phyloP scores from a whole-genome alignment of 2,113 vertebrate species.

The Channa argus region DNA sequence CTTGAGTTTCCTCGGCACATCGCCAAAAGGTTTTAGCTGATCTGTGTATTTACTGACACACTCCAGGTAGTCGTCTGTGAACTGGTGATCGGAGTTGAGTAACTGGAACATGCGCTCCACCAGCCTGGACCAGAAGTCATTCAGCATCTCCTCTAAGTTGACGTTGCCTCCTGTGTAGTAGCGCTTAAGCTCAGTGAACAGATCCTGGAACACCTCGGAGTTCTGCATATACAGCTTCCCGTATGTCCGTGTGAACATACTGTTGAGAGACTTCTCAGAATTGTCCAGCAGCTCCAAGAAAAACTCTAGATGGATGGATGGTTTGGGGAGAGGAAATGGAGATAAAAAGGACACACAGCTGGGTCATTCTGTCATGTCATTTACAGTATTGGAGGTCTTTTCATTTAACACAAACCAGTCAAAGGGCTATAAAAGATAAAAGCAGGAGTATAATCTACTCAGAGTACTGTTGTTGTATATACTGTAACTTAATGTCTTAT shows the following conservation, averaged over 20 bases:
- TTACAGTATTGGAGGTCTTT: conserved; percentile 11
- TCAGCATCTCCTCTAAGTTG: conserved; percentile 96
- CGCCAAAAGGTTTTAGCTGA: conserved; percentile 95
- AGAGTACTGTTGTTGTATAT: not conserved
- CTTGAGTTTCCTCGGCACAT: conserved; percentile 93
- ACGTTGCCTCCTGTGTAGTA: conserved; percentile 97
- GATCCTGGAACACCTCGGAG: conserved; percentile 95
- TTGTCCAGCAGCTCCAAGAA: conserved; percentile 97
- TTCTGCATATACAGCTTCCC: conserved; percentile 96
- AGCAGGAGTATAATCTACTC: not conserved
- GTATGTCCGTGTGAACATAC: conserved; percentile 93
- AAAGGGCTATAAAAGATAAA: conserved; percentile 3
- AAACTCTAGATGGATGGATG: conserved; percentile 85
- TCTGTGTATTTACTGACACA: conserved; percentile 96
- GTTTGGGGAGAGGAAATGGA: conserved; percentile 26
- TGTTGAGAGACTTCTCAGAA: conserved; percentile 92
- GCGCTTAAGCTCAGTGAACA: conserved; percentile 94
- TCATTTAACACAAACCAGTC: conserved; percentile 3
- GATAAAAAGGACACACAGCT: conserved; percentile 13
- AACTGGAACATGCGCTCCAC: conserved; percentile 97
- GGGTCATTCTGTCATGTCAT: conserved; percentile 29
- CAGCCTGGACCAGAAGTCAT: conserved; percentile 96
- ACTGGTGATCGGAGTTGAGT: conserved; percentile 95
- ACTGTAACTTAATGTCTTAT: conserved; percentile 24
- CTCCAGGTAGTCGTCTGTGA: conserved; percentile 96